Conservation (phyloP, 2,888 invertebrate genomes). For the Lochmaea capreae region DNA sequence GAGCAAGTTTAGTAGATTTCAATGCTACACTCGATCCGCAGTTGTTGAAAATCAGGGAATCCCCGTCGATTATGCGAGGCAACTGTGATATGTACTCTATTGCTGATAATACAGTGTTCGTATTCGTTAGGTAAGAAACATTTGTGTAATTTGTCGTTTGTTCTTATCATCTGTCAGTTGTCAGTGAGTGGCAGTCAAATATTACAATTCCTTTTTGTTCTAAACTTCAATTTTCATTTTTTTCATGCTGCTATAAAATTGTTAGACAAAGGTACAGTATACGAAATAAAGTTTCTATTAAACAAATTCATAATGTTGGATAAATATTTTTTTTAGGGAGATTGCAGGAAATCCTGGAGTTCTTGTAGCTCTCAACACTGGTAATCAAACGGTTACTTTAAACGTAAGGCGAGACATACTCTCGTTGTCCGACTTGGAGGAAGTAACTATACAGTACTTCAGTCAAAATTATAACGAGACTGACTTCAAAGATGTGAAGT, state of each 20-base stretch:
- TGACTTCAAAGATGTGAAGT: constrained; percentile 64
- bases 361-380: constrained; percentile 78
- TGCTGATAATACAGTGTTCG: constrained; percentile 71
- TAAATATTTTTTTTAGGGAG: constrained; percentile 67
- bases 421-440: constrained; percentile 68
- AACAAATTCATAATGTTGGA: constrained; percentile 15
- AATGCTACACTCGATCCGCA: constrained; percentile 58
- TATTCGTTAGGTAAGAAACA: constrained; percentile 74
- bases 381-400: constrained; percentile 61
- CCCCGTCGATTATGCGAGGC: constrained; percentile 77
- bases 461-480: constrained; percentile 68
- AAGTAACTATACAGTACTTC: constrained; percentile 71
- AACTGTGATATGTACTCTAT: constrained; percentile 64
- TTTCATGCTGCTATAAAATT: constrained; percentile 31
- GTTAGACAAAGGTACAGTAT: constrained; percentile 46
- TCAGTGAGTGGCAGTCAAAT: too few species aligned
- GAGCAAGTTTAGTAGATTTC: constrained; percentile 70
- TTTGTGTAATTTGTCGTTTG: constrained; percentile 11
- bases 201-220: too few species aligned
- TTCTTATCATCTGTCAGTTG: too few species aligned
- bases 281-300: not conserved
- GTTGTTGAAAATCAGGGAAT: constrained; percentile 65
- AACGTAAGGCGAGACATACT: constrained; percentile 68
- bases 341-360: constrained; percentile 81
- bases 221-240: not conserved